A percentile compares a stretch with the other conserved stretches of the same genome.
phyloP scores from a whole-genome alignment of 2,888 invertebrate genomes.

The Caenorhabditis panamensis region DNA sequence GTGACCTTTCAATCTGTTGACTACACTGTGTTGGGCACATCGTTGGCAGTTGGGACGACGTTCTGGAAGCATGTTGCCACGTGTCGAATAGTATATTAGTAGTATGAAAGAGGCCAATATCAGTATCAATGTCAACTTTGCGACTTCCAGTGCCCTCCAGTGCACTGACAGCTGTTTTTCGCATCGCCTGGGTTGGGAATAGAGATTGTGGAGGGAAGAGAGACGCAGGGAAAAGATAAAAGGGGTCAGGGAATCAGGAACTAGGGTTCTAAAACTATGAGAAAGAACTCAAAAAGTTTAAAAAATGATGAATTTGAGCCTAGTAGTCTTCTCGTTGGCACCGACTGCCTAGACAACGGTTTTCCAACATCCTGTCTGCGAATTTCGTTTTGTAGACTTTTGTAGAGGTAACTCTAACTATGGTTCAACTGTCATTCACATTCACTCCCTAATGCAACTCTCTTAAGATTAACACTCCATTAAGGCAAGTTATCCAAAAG shows the following conservation, averaged over 20 bases:
- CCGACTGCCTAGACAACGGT: background rate
- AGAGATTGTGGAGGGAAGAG: constrained; percentile 10
- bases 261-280: background rate
- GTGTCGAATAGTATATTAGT: background rate
- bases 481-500: background rate
- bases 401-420: too few species aligned
- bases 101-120: background rate
- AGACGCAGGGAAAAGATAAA: constrained; percentile 4
- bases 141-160: constrained; percentile 7
- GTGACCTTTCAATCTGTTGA: constrained; percentile 75
- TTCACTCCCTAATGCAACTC: too few species aligned
- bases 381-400: too few species aligned
- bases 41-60: constrained; percentile 77
- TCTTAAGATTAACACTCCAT: too few species aligned
- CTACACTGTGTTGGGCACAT: constrained; percentile 74
- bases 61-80: constrained; percentile 58
- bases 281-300: too few species aligned
- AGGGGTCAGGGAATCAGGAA: constrained; percentile 3
- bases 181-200: constrained; percentile 14
- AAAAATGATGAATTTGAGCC: too few species aligned
- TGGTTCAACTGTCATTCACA: too few species aligned
- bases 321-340: too few species aligned
- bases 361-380: too few species aligned
- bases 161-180: constrained; percentile 33
- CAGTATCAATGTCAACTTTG: constrained; percentile 5